Evolutionary conservation across 1,140 invertebrate genomes (phyloP).

Genomic region (Physella acuta): DNA sequence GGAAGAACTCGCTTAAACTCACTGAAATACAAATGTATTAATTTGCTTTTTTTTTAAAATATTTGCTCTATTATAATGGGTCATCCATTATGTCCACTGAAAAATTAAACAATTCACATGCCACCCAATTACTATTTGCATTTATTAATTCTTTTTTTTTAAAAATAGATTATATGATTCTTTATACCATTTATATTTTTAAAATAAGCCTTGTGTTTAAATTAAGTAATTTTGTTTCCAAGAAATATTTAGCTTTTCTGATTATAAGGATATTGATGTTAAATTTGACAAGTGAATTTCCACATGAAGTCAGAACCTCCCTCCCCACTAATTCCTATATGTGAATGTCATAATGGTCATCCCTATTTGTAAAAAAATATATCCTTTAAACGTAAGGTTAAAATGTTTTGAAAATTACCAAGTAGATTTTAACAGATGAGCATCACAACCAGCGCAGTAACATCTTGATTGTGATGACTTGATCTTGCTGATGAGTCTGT

Average conservation of each 20-base stretch:
- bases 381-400: too few relatives aligned
- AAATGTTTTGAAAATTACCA: constrained; percentile 29
- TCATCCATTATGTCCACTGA: background rate
- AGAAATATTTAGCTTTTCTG: too few relatives aligned
- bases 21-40: too few relatives aligned
- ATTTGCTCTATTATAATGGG: background rate
- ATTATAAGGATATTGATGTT: too few relatives aligned
- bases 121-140: background rate
- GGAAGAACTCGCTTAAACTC: constrained; percentile 39
- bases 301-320: background rate
- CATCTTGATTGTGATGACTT: constrained; percentile 30
- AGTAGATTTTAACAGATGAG: constrained; percentile 30
- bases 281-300: too few relatives aligned
- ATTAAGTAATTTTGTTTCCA: background rate
- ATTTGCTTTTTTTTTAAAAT: background rate
- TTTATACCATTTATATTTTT: background rate
- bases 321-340: too few relatives aligned
- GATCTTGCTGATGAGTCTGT: constrained; percentile 29
- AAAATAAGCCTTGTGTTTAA: background rate
- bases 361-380: too few relatives aligned
- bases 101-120: background rate
- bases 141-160: background rate
- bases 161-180: background rate
- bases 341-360: too few relatives aligned
- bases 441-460: constrained; percentile 37